Conservation (phyloP, 35 echinoderm and acorn worm genomes). For the Patiria miniata region DNA sequence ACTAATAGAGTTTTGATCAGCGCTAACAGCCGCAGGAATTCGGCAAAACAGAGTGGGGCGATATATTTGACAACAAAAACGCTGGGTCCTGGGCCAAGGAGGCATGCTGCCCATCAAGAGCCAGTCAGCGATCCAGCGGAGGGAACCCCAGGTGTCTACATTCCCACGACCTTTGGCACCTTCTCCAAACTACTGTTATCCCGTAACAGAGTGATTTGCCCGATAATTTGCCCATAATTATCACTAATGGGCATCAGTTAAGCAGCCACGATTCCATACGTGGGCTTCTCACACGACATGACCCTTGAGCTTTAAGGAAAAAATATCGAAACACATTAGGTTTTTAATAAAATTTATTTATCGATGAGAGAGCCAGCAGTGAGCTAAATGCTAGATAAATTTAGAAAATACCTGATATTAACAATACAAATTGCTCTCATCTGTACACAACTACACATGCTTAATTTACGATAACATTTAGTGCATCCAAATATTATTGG, state of each 20-base stretch:
- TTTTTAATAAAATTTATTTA: background rate
- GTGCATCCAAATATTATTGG: too few relatives aligned
- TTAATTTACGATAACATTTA: too few relatives aligned
- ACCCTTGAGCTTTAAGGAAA: background rate
- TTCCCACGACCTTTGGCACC: conserved; percentile 13
- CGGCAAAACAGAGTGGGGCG: conserved; percentile 7
- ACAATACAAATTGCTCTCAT: too few relatives aligned
- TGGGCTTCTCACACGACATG: background rate
- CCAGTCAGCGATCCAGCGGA: background rate
- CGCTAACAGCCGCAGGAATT: conserved; percentile 23
- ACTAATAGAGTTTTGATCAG: conserved; percentile 29
- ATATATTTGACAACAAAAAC: conserved; percentile 29
- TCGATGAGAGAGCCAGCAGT: background rate
- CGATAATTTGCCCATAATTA: conserved; percentile 20
- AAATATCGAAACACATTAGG: background rate
- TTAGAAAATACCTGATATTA: too few relatives aligned
- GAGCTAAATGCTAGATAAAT: too few relatives aligned
- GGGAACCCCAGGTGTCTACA: background rate
- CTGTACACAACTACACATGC: too few relatives aligned
- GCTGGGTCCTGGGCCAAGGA: background rate
- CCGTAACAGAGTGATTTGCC: background rate
- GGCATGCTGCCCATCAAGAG: background rate
- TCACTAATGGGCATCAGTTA: background rate
- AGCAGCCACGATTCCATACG: background rate
- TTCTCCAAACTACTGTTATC: background rate